Evolutionary conservation across 2,113 vertebrate genomes (phyloP).

Genomic region (Podarcis muralis): DNA sequence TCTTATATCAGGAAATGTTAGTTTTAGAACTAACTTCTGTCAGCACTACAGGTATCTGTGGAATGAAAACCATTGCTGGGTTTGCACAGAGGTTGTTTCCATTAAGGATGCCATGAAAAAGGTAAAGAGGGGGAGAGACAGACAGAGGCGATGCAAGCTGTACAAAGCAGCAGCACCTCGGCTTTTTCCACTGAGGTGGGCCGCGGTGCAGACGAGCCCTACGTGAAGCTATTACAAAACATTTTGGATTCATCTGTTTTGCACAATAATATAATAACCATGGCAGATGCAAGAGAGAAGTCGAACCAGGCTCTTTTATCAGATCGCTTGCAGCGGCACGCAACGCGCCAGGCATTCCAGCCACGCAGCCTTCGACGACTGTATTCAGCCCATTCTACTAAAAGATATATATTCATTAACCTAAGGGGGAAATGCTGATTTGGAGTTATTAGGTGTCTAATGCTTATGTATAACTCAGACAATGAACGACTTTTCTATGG

Average conservation of each 20-base stretch:
- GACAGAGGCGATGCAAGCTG: not conserved
- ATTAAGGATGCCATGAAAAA: not conserved
- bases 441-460: constrained; percentile 45
- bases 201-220: not conserved
- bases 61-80: not conserved
- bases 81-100: not conserved
- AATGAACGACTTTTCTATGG: constrained; percentile 36
- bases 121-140: not conserved
- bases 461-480: constrained; percentile 20
- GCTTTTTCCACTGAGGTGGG: not conserved
- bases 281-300: constrained; percentile 21
- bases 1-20: not conserved
- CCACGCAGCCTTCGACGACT: not conserved
- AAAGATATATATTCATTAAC: constrained; percentile 48
- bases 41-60: not conserved
- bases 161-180: not conserved
- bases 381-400: constrained; percentile 27
- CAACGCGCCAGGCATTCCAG: not conserved
- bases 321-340: constrained; percentile 3
- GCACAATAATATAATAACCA: constrained; percentile 4
- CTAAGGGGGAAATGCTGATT: constrained; percentile 33
- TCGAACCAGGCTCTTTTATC: constrained; percentile 33
- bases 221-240: constrained; percentile 23
- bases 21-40: not conserved
- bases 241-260: constrained; percentile 20